phyloP scores from a whole-genome alignment of 2,797 vertebrate genomes.

The Anas acuta region DNA sequence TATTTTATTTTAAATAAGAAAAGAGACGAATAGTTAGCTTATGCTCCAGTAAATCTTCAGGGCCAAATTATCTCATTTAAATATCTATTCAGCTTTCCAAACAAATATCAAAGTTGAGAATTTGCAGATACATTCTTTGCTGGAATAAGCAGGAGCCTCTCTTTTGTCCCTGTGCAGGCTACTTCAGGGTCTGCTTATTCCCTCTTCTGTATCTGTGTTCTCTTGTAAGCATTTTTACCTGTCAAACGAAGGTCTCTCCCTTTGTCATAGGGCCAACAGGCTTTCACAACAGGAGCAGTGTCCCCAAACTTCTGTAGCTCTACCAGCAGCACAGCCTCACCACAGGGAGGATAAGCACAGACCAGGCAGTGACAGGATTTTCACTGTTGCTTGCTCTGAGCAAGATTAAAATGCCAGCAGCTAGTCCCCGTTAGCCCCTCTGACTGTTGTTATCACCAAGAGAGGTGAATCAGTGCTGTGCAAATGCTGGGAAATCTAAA shows the following conservation, averaged over 20 bases:
- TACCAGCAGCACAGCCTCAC: slow-evolving; percentile 17
- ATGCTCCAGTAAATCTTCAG: slow-evolving; percentile 33
- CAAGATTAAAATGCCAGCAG: slow-evolving; percentile 63
- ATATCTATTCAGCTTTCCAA: slow-evolving; percentile 40
- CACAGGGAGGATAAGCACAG: slow-evolving; percentile 6
- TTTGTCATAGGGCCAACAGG: slow-evolving; percentile 63
- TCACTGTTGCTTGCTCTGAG: slow-evolving; percentile 18
- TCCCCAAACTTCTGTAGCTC: neutral
- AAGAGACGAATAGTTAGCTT: slow-evolving; percentile 1
- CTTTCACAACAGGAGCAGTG: neutral
- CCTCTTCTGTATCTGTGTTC: slow-evolving; percentile 55
- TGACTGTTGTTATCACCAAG: slow-evolving; percentile 51
- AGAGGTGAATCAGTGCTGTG: slow-evolving; percentile 57
- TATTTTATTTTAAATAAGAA: slow-evolving; percentile 15
- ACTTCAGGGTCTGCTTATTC: slow-evolving; percentile 27
- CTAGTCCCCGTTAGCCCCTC: slow-evolving; percentile 32
- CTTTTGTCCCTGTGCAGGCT: neutral
- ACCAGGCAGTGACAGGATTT: slow-evolving; percentile 15
- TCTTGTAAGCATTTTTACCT: slow-evolving; percentile 70
- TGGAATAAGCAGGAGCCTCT: neutral
- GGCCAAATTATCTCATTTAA: slow-evolving; percentile 40
- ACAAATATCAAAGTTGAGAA: slow-evolving; percentile 44
- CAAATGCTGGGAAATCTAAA: slow-evolving; percentile 54
- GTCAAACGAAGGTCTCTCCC: slow-evolving; percentile 66
- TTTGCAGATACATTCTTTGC: neutral